Evolutionary conservation across 2,888 invertebrate genomes (phyloP).

Genomic region (Nemurella pictetii): DNA sequence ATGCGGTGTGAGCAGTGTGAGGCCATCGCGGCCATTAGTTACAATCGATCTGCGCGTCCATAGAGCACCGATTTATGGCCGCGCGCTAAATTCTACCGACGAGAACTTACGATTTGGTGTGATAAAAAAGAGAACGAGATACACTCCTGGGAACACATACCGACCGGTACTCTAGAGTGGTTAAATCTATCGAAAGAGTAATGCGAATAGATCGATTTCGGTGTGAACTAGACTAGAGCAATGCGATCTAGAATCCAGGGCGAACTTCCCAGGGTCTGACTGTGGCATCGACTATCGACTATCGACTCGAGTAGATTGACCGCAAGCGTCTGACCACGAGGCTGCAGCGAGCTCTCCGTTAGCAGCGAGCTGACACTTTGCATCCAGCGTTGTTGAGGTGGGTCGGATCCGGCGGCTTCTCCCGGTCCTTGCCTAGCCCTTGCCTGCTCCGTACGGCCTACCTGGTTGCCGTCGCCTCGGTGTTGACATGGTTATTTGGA

Average conservation of each 20-base stretch:
- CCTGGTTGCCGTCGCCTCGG: too few relatives aligned
- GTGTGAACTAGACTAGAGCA: not conserved
- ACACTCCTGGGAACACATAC: not conserved
- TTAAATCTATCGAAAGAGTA: not conserved
- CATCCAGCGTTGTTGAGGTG: not conserved
- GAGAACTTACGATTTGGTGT: not conserved
- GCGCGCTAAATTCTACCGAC: not conserved
- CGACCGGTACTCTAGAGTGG: not conserved
- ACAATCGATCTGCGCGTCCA: not conserved
- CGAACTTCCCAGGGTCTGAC: not conserved
- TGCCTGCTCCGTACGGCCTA: too few relatives aligned
- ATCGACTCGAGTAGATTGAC: not conserved
- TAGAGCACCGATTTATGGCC: not conserved
- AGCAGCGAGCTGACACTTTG: not conserved
- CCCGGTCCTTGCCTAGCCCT: too few relatives aligned
- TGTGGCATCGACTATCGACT: not conserved
- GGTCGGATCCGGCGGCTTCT: not conserved
- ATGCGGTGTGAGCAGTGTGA: not conserved
- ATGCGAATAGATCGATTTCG: not conserved
- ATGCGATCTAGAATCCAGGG: not conserved
- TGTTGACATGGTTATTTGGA: too few relatives aligned
- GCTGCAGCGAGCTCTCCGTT: not conserved
- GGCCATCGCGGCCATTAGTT: not conserved
- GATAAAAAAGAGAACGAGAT: not conserved
- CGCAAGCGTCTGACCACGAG: too few relatives aligned